Evolutionary conservation across 2,888 invertebrate genomes (phyloP).

Genomic region (Gymnoscelis rufifasciata): DNA sequence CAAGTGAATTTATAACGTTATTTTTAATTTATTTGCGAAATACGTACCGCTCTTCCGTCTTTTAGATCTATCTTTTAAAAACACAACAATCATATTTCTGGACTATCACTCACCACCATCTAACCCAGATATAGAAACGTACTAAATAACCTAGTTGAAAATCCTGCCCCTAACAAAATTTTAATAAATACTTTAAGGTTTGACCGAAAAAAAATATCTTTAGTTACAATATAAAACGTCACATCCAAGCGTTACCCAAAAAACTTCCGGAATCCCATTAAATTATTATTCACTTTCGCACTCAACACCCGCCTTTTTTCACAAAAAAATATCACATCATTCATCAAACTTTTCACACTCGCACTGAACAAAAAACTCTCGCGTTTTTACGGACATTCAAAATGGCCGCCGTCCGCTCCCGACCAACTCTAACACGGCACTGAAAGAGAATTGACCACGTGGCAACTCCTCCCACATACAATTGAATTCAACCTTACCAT

Average conservation of each 20-base stretch:
- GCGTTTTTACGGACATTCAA: slow-evolving; percentile 11
- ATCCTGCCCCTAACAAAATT: too few species aligned
- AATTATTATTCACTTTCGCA: background rate
- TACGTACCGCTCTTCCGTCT: too few species aligned
- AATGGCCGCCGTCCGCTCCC: slow-evolving; percentile 18
- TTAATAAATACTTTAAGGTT: too few species aligned
- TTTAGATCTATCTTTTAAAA: too few species aligned
- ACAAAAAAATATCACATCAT: background rate
- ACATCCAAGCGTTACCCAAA: background rate
- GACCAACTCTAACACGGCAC: slow-evolving; percentile 18
- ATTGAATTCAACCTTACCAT: slow-evolving; percentile 9
- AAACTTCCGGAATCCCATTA: background rate
- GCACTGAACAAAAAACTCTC: slow-evolving; percentile 6
- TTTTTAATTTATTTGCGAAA: too few species aligned
- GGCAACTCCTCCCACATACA: slow-evolving; percentile 11
- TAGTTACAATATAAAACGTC: too few species aligned
- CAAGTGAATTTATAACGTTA: too few species aligned
- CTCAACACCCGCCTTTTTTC: background rate
- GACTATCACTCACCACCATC: too few species aligned
- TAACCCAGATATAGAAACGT: too few species aligned
- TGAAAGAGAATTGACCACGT: slow-evolving; percentile 28
- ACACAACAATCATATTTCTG: too few species aligned
- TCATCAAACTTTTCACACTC: slow-evolving; percentile 8
- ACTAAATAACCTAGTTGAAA: too few species aligned
- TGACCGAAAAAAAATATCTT: too few species aligned